These are phyloP conservation scores for Dromococcyx pavoninus DNA, from an alignment of 2,797 vertebrate species.

Conservation along the genomic window DNA sequence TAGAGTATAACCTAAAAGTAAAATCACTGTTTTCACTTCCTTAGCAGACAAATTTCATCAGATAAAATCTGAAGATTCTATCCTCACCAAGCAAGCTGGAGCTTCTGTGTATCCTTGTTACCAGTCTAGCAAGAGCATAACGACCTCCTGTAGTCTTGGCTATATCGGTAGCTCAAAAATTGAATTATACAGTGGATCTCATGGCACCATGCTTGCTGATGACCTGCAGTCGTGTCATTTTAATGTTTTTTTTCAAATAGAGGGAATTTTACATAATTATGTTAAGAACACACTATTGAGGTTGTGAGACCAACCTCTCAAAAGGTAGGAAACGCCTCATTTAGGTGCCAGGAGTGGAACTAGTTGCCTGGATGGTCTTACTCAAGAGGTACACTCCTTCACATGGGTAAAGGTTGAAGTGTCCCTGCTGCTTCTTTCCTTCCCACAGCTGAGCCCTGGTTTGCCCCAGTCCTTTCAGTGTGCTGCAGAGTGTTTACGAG, in stretches of 20 bases:
- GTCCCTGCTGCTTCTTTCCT: background rate
- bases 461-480: background rate
- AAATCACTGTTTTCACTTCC: background rate
- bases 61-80: background rate
- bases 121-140: background rate
- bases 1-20: background rate
- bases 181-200: background rate
- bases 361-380: background rate
- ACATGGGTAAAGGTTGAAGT: background rate
- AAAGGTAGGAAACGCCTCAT: background rate
- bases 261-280: background rate
- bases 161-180: background rate
- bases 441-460: background rate
- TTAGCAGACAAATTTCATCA: background rate
- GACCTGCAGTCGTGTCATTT: fast-evolving
- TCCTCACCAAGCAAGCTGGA: background rate
- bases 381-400: background rate
- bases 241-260: background rate
- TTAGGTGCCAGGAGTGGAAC: background rate
- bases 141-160: background rate
- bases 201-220: background rate
- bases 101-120: background rate
- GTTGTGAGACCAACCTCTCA: background rate
- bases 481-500: background rate
- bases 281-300: background rate